phyloP scores from a whole-genome alignment of 2,113 vertebrate species.

The Quiscalus mexicanus region DNA sequence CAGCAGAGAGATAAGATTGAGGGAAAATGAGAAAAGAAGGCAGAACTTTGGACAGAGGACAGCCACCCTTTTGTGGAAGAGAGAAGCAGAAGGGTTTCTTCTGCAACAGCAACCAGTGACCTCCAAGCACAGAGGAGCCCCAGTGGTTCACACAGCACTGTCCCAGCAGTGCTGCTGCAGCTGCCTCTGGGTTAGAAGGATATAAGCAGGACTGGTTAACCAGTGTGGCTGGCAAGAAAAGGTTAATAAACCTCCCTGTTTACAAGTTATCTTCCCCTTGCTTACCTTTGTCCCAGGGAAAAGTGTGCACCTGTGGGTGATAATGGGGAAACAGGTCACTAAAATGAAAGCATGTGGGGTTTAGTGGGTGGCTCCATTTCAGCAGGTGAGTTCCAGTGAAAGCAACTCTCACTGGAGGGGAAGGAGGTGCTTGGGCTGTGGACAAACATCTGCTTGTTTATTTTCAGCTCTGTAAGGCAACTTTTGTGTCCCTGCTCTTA shows the following conservation, averaged over 20 bases:
- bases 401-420: background rate
- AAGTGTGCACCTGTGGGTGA: background rate
- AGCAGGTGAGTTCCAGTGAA: background rate
- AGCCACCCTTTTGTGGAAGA: background rate
- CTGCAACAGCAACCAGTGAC: background rate
- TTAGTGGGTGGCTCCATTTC: background rate
- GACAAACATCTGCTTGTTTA: background rate
- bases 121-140: background rate
- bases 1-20: background rate
- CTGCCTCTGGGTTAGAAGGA: background rate
- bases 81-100: background rate
- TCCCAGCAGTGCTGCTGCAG: background rate
- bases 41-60: background rate
- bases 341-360: background rate
- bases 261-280: background rate
- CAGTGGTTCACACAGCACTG: accelerated
- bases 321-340: background rate
- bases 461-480: background rate
- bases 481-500: background rate
- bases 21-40: background rate
- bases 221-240: background rate
- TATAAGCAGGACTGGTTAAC: background rate
- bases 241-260: background rate
- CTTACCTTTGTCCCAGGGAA: background rate
- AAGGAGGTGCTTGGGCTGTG: background rate